Evolutionary conservation across 2,113 vertebrate genomes (phyloP).

Genomic region (Serilophus lunatus): DNA sequence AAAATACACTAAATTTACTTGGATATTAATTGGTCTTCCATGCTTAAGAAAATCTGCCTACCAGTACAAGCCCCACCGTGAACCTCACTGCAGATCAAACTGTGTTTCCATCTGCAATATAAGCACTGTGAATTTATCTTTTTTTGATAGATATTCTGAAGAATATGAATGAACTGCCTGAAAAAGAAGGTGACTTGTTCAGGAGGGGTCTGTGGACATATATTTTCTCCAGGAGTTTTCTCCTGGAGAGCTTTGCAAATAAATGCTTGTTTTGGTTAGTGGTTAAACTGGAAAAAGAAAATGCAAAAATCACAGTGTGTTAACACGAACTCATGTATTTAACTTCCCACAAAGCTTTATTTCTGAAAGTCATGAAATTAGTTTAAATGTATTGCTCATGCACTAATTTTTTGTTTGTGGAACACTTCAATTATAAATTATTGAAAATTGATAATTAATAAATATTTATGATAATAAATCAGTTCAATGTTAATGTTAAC

Average conservation of each 20-base stretch:
- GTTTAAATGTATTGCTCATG: background rate
- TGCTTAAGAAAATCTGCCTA: background rate
- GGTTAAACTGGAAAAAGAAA: background rate
- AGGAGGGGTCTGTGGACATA: background rate
- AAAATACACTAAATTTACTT: background rate
- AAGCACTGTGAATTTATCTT: accelerated
- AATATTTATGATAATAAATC: background rate
- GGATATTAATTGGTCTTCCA: background rate
- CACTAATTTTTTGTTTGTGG: background rate
- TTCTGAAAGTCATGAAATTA: background rate
- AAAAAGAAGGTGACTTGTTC: background rate
- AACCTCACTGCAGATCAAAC: background rate
- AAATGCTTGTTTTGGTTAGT: background rate
- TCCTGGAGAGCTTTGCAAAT: background rate
- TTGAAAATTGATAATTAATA: background rate
- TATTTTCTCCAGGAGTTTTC: background rate
- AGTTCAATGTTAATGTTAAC: background rate
- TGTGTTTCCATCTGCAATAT: accelerated
- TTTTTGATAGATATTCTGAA: background rate
- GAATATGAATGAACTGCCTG: background rate
- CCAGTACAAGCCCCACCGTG: accelerated
- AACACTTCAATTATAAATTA: background rate
- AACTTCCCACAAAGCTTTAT: background rate
- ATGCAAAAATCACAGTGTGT: background rate
- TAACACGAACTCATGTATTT: background rate